Percentiles rank a stretch among this genome's conserved stretches.
phyloP scores from a whole-genome alignment of 2,888 invertebrate genomes.

The Archips xylosteana region DNA sequence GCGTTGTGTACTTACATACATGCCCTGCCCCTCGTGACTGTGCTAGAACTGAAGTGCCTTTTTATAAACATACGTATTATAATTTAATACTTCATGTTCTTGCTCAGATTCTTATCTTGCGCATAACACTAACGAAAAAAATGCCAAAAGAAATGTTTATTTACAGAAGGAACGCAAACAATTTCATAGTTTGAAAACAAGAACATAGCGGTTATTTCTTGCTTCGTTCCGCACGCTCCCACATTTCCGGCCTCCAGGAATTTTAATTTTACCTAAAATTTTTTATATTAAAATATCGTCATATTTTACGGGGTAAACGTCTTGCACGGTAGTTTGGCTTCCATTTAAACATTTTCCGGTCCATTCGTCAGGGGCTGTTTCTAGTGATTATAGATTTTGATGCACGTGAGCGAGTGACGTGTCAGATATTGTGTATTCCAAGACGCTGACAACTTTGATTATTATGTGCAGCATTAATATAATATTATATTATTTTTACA shows the following conservation, averaged over 20 bases:
- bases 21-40: too few relatives aligned
- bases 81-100: not conserved
- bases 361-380: slow-evolving; percentile 81
- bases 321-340: slow-evolving; percentile 79
- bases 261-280: slow-evolving; percentile 71
- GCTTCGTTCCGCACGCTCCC: slow-evolving; percentile 71
- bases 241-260: slow-evolving; percentile 71
- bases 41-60: too few relatives aligned
- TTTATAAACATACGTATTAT: too few relatives aligned
- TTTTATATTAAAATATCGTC: slow-evolving; percentile 66
- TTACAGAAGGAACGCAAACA: slow-evolving; percentile 55
- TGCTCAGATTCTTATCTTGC: not conserved
- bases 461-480: not conserved
- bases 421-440: slow-evolving; percentile 9
- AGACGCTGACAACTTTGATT: not conserved
- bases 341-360: slow-evolving; percentile 84
- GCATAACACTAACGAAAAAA: not conserved
- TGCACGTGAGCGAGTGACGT: slow-evolving; percentile 56
- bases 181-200: slow-evolving; percentile 69
- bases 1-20: too few relatives aligned
- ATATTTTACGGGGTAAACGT: slow-evolving; percentile 76
- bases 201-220: slow-evolving; percentile 54
- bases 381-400: slow-evolving; percentile 72
- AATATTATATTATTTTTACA: not conserved
- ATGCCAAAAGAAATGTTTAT: slow-evolving; percentile 25